Conservation (phyloP, 2,888 invertebrate genomes). For the Hypomecis punctinalis region DNA sequence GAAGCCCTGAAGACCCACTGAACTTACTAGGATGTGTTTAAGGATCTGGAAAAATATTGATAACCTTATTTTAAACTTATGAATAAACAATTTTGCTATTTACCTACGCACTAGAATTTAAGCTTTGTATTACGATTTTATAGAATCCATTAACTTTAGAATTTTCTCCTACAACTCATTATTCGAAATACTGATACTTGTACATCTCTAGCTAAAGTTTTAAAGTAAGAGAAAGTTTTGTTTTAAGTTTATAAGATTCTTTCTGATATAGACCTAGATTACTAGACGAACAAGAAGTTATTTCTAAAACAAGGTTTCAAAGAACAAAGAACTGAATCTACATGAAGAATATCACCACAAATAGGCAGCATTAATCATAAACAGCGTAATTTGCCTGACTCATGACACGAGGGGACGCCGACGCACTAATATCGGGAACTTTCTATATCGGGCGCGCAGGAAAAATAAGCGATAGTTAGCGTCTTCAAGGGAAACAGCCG, state of each 20-base stretch:
- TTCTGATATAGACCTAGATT: not conserved
- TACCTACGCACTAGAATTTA: not conserved
- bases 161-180: too few species aligned
- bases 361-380: conserved; percentile 81
- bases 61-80: too few species aligned
- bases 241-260: not conserved
- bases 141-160: too few species aligned
- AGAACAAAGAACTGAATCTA: conserved; percentile 68
- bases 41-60: not conserved
- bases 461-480: conserved; percentile 63
- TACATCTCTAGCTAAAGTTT: too few species aligned
- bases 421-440: conserved; percentile 64
- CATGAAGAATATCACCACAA: conserved; percentile 68
- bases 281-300: conserved; percentile 39
- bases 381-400: conserved; percentile 81
- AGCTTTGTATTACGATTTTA: not conserved
- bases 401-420: conserved; percentile 77
- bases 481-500: conserved; percentile 48
- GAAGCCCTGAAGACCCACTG: not conserved
- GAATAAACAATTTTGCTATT: too few species aligned
- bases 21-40: not conserved
- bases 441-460: conserved; percentile 76
- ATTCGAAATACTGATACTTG: too few species aligned
- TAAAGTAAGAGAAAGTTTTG: too few species aligned
- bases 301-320: conserved; percentile 31